Evolutionary conservation across 2,888 invertebrate species (phyloP), one percentile per base, ranked within the genome.

Genomic region (Timandra comae): DNA sequence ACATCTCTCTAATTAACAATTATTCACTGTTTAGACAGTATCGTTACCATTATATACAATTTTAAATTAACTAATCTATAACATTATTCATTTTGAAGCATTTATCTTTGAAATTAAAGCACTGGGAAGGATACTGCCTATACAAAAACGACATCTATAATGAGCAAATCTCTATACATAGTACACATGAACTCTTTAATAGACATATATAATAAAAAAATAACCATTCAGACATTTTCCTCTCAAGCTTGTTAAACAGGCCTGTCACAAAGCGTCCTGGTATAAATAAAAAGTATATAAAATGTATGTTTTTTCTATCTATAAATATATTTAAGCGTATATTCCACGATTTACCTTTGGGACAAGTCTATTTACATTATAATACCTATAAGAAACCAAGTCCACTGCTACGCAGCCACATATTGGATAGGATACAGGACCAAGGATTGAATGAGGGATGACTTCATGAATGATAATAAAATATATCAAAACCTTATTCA

Each of bases 391-490:
- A 76, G 81, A 82, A 80, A 84, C 81, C 81, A 84, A 84, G 71
- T 77, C 82, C 84, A 84, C 81, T 77, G 85, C 84, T 84, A 82
- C 79, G 69, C 79, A 78, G 82, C 81, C 81, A 73, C 59, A 16
- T 16, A 16, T 16, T 6, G 16, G 16, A 16, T 16, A 16, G 16
- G 16, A 16, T 16, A 16, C 6, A 6, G 16, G 6, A 16, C 3
- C 16, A 16, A n/a, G 60, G 70, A 41, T 55, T 29, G 60, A 69
- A 40, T 54, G 29, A 37, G 36, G 47, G 41, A 43, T n/a, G n/a
- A 6, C 16, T 16, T 3, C 16, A 16, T 16, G 16, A 16, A 5
- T n/a, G n/a, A n/a, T n/a, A n/a, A n/a, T n/a, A n/a, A n/a, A n/a
- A n/a, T n/a, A n/a, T n/a, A n/a, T n/a, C n/a, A n/a, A n/a, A n/a